Conservation (phyloP, 37 sponge, comb jelly and placozoan species). For the Aplysina aerophoba region DNA sequence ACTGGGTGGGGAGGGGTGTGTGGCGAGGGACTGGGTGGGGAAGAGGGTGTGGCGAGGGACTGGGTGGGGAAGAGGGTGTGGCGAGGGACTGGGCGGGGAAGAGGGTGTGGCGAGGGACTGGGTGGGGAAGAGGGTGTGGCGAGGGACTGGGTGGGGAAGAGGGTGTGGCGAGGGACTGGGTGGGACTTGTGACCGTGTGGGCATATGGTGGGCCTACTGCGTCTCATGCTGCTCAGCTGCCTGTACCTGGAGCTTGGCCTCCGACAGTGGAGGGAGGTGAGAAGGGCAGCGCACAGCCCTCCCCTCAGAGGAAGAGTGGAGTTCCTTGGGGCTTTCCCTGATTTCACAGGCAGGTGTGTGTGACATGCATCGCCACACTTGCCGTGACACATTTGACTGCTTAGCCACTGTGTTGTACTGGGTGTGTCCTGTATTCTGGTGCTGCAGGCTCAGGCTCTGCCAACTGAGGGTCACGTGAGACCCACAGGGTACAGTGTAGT, state of each 20-base stretch:
- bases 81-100: too few relatives aligned
- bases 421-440: neutral
- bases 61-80: too few relatives aligned
- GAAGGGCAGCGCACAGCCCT: neutral
- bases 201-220: neutral
- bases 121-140: too few relatives aligned
- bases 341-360: conserved; percentile 20
- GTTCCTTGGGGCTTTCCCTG: neutral
- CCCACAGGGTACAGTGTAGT: too few relatives aligned
- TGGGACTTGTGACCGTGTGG: neutral
- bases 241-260: conserved; percentile 17
- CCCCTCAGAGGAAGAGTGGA: neutral
- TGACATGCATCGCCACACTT: too few relatives aligned
- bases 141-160: too few relatives aligned
- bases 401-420: neutral
- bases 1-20: too few relatives aligned
- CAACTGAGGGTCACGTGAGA: neutral
- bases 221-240: neutral
- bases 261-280: conserved; percentile 11
- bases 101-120: too few relatives aligned
- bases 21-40: too few relatives aligned
- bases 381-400: neutral
- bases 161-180: neutral
- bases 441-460: neutral
- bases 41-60: too few relatives aligned